A percentile compares a stretch with the other conserved stretches of the same genome.
phyloP scores from a whole-genome alignment of 2,113 vertebrate genomes.

The Xenotilapia leptura region DNA sequence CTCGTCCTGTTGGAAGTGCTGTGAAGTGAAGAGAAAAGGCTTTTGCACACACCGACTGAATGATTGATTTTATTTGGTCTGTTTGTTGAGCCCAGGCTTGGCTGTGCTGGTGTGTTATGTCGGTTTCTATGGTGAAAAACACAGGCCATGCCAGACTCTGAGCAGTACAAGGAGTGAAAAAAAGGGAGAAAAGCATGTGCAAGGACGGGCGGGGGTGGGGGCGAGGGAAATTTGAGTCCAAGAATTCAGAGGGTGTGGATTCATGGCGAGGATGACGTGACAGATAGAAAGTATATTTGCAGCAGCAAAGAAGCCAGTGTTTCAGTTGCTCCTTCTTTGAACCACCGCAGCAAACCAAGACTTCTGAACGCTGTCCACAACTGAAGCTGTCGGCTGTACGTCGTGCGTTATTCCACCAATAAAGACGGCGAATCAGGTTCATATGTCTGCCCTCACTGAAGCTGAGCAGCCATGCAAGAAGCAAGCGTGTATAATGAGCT shows the following conservation, averaged over 20 bases:
- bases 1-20: slow-evolving; percentile 15
- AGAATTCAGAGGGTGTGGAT: slow-evolving; percentile 63
- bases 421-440: neutral
- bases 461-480: neutral
- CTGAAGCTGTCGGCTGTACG: neutral
- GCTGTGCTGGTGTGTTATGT: slow-evolving; percentile 78
- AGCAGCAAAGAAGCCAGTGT: neutral
- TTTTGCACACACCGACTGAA: slow-evolving; percentile 31
- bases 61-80: slow-evolving; percentile 70
- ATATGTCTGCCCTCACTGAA: neutral
- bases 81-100: slow-evolving; percentile 76
- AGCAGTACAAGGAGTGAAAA: slow-evolving; percentile 64
- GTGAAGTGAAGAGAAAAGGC: neutral
- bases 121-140: slow-evolving; percentile 87
- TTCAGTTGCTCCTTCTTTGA: neutral
- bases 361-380: neutral
- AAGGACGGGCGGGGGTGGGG: neutral
- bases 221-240: slow-evolving; percentile 48
- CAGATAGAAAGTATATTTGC: slow-evolving; percentile 2
- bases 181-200: slow-evolving; percentile 7
- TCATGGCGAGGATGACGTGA: slow-evolving; percentile 11
- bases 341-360: neutral
- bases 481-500: neutral
- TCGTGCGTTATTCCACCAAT: neutral
- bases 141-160: slow-evolving; percentile 68